These are phyloP conservation scores for Melanostoma scalare DNA, from an alignment of 2,888 invertebrate genomes.

Conservation along the genomic window DNA sequence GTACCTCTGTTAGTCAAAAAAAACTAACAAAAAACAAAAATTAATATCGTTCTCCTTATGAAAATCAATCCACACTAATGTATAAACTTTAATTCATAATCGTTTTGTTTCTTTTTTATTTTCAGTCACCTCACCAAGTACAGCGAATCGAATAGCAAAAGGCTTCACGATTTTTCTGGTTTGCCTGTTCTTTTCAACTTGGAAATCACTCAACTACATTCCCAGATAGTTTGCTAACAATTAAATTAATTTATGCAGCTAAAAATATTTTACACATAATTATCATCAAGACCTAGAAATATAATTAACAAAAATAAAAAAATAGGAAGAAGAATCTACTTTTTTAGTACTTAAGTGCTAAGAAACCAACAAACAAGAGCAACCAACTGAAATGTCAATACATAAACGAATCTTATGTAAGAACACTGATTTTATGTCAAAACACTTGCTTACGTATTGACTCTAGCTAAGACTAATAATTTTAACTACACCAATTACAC, in stretches of 20 bases:
- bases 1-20: too few relatives aligned
- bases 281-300: constrained; percentile 64
- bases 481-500: too few relatives aligned
- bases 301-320: constrained; percentile 30
- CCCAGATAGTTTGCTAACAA: constrained; percentile 70
- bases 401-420: constrained; percentile 29
- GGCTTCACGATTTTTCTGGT: constrained; percentile 24
- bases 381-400: constrained; percentile 36
- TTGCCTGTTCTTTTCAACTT: constrained; percentile 34
- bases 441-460: too few relatives aligned
- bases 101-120: constrained; percentile 14
- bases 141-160: constrained; percentile 57
- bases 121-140: constrained; percentile 65
- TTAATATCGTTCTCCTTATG: too few relatives aligned
- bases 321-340: constrained; percentile 24
- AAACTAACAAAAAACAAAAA: too few relatives aligned
- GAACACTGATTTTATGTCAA: background rate
- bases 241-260: constrained; percentile 42
- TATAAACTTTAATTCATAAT: background rate
- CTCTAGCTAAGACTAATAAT: too few relatives aligned
- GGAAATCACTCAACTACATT: constrained; percentile 46
- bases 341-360: constrained; percentile 32
- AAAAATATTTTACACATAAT: constrained; percentile 67
- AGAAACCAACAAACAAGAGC: constrained; percentile 10
- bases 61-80: background rate